A percentile compares a stretch with the other conserved stretches of the same genome.
Evolutionary conservation across 2,113 vertebrate species (phyloP).

Genomic region (Oreochromis tanganicae): DNA sequence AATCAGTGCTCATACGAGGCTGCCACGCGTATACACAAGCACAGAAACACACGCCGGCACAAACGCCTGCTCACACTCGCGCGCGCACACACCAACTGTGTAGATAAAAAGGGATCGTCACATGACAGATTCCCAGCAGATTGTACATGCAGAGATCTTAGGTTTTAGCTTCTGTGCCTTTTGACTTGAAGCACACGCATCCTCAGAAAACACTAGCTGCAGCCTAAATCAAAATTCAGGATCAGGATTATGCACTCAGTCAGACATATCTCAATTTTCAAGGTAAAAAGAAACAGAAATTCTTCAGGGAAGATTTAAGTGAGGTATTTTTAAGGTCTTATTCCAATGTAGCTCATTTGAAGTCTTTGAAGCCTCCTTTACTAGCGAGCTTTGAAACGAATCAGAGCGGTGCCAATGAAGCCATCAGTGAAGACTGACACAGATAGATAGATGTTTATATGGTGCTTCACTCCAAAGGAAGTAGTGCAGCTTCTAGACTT

Average conservation of each 20-base stretch:
- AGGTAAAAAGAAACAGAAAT: neutral
- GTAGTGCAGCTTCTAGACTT: neutral
- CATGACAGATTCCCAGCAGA: slow-evolving; percentile 62
- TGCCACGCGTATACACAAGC: neutral
- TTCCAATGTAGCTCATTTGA: neutral
- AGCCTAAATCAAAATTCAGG: slow-evolving; percentile 24
- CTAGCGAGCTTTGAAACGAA: neutral
- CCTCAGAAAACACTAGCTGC: slow-evolving; percentile 34
- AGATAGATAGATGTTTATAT: neutral
- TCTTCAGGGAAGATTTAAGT: slow-evolving; percentile 3
- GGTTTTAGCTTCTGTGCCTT: slow-evolving; percentile 51
- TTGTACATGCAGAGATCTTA: slow-evolving; percentile 61
- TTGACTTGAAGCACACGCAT: slow-evolving; percentile 40
- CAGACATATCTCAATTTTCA: slow-evolving; percentile 27
- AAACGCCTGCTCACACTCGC: neutral
- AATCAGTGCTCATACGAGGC: slow-evolving; percentile 53
- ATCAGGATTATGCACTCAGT: slow-evolving; percentile 24
- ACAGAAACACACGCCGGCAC: neutral
- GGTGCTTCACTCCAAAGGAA: neutral
- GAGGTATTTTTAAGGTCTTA: slow-evolving; percentile 7
- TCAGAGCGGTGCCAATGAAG: slow-evolving; percentile 8
- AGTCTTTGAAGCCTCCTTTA: neutral
- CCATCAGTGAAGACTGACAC: neutral
- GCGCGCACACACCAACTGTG: slow-evolving; percentile 16
- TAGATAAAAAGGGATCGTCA: slow-evolving; percentile 53